Evolutionary conservation across 2,113 vertebrate species (phyloP).

Genomic region (Chrysochloris asiatica): DNA sequence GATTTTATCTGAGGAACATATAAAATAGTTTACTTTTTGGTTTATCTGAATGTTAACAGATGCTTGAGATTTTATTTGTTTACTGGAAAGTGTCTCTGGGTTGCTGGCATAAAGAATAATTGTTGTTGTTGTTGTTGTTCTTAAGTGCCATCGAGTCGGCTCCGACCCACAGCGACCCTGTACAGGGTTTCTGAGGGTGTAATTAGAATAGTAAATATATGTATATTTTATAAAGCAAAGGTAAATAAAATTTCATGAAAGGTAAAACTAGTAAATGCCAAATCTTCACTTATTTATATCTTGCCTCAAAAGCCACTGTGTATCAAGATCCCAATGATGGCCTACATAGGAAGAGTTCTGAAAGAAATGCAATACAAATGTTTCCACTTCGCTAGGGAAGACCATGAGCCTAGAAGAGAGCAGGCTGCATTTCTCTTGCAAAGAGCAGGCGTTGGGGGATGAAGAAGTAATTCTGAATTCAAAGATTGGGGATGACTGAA

Average conservation of each 20-base stretch:
- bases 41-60: slow-evolving; percentile 33
- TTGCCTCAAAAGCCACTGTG: not conserved
- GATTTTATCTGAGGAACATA: not conserved
- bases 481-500: not conserved
- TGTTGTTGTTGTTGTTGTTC: too few relatives aligned
- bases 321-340: not conserved
- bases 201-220: slow-evolving; percentile 21
- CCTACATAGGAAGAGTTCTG: not conserved
- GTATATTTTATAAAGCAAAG: slow-evolving; percentile 32
- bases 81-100: not conserved
- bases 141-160: too few relatives aligned
- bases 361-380: slow-evolving; percentile 30
- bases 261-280: not conserved
- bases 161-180: too few relatives aligned
- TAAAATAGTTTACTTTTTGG: not conserved
- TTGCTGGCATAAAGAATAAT: not conserved
- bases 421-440: not conserved
- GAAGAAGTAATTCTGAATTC: not conserved
- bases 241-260: slow-evolving; percentile 2
- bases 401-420: not conserved
- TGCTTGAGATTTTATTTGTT: not conserved
- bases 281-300: slow-evolving; percentile 19
- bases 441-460: not conserved
- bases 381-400: not conserved
- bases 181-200: too few relatives aligned